phyloP scores from a whole-genome alignment of 2,888 invertebrate genomes.

The Thecophora atra region DNA sequence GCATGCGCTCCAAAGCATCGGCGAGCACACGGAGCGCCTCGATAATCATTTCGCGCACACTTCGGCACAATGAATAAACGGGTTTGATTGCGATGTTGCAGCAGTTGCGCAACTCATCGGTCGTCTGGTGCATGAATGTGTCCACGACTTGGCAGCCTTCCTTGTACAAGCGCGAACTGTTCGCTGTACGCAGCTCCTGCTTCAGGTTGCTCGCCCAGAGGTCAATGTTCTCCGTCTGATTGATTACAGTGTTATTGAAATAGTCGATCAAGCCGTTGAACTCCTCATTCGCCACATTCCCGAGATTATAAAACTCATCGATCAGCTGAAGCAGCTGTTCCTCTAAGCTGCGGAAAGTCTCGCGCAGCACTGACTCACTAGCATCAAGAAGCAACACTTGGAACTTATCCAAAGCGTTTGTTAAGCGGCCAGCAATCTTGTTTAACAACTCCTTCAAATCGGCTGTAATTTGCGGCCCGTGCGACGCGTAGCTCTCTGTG shows the following conservation, averaged over 20 bases:
- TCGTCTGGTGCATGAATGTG: slow-evolving; percentile 49
- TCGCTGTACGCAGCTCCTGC: slow-evolving; percentile 47
- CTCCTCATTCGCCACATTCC: slow-evolving; percentile 46
- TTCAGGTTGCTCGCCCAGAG: slow-evolving; percentile 50
- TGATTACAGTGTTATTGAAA: slow-evolving; percentile 53
- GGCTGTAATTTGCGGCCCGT: slow-evolving; percentile 39
- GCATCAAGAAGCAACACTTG: slow-evolving; percentile 44
- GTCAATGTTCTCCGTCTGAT: slow-evolving; percentile 50
- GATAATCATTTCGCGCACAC: slow-evolving; percentile 47
- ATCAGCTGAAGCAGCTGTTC: slow-evolving; percentile 45
- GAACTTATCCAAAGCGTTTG: slow-evolving; percentile 45
- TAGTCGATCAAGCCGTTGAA: slow-evolving; percentile 49
- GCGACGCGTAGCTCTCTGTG: slow-evolving; percentile 33
- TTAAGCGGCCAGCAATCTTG: slow-evolving; percentile 44
- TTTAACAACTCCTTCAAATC: slow-evolving; percentile 42
- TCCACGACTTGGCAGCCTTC: slow-evolving; percentile 52
- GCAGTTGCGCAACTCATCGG: slow-evolving; percentile 51
- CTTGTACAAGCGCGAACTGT: slow-evolving; percentile 49
- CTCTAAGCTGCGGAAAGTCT: slow-evolving; percentile 44
- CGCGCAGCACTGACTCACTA: slow-evolving; percentile 42
- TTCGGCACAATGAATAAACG: slow-evolving; percentile 51
- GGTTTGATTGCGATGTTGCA: slow-evolving; percentile 58
- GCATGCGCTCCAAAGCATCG: slow-evolving; percentile 51
- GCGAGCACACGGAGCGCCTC: slow-evolving; percentile 51
- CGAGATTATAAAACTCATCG: slow-evolving; percentile 46